Evolutionary conservation across 2,888 invertebrate genomes (phyloP).

Genomic region (Diogma glabrata): DNA sequence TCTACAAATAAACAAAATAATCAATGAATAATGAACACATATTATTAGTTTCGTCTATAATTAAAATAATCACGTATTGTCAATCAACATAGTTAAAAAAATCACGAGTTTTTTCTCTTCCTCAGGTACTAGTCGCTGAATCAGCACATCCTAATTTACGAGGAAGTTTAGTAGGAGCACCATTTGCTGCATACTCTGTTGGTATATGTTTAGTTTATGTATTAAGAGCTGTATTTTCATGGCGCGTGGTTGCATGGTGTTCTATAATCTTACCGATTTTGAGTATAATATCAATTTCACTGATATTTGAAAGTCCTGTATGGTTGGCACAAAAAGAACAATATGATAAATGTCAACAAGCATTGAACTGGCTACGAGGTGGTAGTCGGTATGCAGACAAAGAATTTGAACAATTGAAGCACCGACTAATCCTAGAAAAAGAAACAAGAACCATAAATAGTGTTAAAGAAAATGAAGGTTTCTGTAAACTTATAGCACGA

Average conservation of each 20-base stretch:
- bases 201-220: slow-evolving; percentile 64
- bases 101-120: too few species aligned
- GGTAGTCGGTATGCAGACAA: slow-evolving; percentile 43
- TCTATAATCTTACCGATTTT: slow-evolving; percentile 47
- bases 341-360: slow-evolving; percentile 40
- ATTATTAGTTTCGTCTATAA: too few species aligned
- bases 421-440: slow-evolving; percentile 47
- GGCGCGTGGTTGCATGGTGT: slow-evolving; percentile 57
- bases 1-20: too few species aligned
- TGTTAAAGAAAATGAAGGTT: slow-evolving; percentile 25
- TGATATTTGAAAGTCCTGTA: slow-evolving; percentile 61
- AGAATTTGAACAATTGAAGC: slow-evolving; percentile 50
- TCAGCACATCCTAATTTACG: slow-evolving; percentile 60
- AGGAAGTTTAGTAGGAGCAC: slow-evolving; percentile 56
- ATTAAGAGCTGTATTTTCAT: slow-evolving; percentile 53
- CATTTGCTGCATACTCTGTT: slow-evolving; percentile 60
- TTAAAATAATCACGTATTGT: too few species aligned
- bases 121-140: slow-evolving; percentile 64
- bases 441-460: slow-evolving; percentile 35
- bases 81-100: too few species aligned
- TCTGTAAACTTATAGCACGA: slow-evolving; percentile 42
- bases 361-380: slow-evolving; percentile 49
- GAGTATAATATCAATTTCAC: slow-evolving; percentile 46
- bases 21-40: too few species aligned
- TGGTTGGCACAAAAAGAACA: slow-evolving; percentile 56